A percentile compares a stretch with the other conserved stretches of the same genome.
Conservation (phyloP, 37 sponge, comb jelly and placozoan species). For the Oopsacas minuta region DNA sequence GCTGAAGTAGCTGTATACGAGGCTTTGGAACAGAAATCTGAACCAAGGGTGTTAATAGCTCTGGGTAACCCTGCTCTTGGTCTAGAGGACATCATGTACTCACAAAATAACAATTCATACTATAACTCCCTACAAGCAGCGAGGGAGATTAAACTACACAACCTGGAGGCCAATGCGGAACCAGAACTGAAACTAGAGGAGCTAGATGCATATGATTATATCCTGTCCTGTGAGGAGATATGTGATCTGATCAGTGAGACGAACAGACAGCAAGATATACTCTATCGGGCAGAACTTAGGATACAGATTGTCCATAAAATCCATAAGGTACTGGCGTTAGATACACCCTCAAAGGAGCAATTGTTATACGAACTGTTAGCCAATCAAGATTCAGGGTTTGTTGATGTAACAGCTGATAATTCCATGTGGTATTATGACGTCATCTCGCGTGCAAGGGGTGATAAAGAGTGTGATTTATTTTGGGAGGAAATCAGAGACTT, state of each 20-base stretch:
- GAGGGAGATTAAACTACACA: not conserved
- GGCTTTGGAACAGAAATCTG: slow-evolving; percentile 57
- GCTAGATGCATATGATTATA: not conserved
- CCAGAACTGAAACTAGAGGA: not conserved
- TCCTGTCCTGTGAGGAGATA: not conserved
- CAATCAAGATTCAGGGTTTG: not conserved
- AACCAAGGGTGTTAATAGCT: slow-evolving; percentile 26
- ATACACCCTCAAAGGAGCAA: not conserved
- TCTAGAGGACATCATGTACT: not conserved
- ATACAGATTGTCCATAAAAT: not conserved
- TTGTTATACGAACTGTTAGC: not conserved
- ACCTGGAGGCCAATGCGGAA: not conserved
- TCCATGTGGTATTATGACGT: slow-evolving; percentile 11
- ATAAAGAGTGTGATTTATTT: not conserved
- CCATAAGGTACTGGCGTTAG: not conserved
- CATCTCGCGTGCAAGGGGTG: not conserved
- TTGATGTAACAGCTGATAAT: not conserved
- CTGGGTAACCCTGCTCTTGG: slow-evolving; percentile 54
- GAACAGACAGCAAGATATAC: not conserved
- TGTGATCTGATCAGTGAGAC: not conserved
- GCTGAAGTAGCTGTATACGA: slow-evolving; percentile 89
- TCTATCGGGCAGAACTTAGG: not conserved
- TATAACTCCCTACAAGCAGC: not conserved
- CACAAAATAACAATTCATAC: not conserved
- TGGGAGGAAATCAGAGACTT: not conserved